Evolutionary conservation across 2,797 vertebrate species (phyloP), one percentile per base, ranked within the genome.

Genomic region (Cyclura pinguis): DNA sequence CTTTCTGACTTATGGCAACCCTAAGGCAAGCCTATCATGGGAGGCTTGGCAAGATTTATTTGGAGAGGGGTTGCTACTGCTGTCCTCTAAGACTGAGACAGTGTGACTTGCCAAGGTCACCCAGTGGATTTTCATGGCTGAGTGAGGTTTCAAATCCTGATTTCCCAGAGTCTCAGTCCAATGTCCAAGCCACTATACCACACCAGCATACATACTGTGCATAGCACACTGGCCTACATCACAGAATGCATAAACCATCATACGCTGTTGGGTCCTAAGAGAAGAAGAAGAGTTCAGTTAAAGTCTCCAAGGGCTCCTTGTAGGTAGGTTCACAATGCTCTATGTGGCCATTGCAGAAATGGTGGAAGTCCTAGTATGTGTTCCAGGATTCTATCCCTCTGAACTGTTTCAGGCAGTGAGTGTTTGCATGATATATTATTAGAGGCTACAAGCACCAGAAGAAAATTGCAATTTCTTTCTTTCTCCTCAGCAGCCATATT

Each of bases 341-440:
- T 88, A 57, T 72, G 14, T 72, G 32, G 24, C n/a, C n/a, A 57
- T 0, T 73, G 35, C n/a, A 42, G 42, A 72, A 32, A 52, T 9
- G n/a, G 29, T 50, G 12, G 64, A 35, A 83, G 35, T 14, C 24
- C 55, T 42, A 6, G 35, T 50, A 42, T 77, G 35, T 59, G 64
- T 69, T 73, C 38, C 10, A 8, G 27, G 27, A 35, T 32, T 27
- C 10, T 22, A 69, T 57, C n/a, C 14, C 80, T 80, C 1, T 57
- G n/a, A 24, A 76, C 50, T 74, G 35, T 59, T 50, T 16, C 1
- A 73, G 18, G 27, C 38, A 32, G 32, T n/a, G 42, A 55, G 80
- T 47, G 35, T 59, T 82, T 88, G 87, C 87, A 47, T 88, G 80
- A 88, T 80, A 27, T 80, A 64, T 50, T 80, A 50, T 83, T 80